phyloP scores from a whole-genome alignment of 2,888 invertebrate species.

The Rhagophthalmus giganteus region DNA sequence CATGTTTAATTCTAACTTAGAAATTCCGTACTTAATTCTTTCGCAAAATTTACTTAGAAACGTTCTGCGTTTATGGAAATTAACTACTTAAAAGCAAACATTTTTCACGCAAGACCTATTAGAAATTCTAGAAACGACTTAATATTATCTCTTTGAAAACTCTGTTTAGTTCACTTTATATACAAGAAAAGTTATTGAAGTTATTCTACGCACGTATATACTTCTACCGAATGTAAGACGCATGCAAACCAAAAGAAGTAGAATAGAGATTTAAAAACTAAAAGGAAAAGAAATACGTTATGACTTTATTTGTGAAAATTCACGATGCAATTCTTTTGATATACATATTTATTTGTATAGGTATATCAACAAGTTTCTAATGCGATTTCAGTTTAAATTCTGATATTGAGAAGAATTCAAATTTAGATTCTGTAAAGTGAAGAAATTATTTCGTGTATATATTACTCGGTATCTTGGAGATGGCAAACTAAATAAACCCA shows the following conservation, averaged over 20 bases:
- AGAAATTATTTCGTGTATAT: too few relatives aligned
- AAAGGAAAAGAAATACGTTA: not conserved
- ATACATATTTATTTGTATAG: too few relatives aligned
- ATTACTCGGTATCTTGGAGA: too few relatives aligned
- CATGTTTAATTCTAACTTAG: too few relatives aligned
- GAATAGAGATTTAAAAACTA: constrained; percentile 20
- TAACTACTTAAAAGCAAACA: constrained; percentile 1
- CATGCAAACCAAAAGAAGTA: constrained; percentile 23
- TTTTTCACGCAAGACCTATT: constrained; percentile 19
- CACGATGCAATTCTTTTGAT: too few relatives aligned
- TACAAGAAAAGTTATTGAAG: constrained; percentile 21
- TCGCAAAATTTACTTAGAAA: not conserved
- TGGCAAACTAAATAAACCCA: too few relatives aligned
- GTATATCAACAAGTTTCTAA: too few relatives aligned
- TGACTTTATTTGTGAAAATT: too few relatives aligned
- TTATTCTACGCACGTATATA: constrained; percentile 29
- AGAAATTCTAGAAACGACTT: constrained; percentile 19
- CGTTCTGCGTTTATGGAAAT: constrained; percentile 12
- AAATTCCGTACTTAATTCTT: too few relatives aligned
- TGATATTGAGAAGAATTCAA: too few relatives aligned
- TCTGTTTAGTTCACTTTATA: constrained; percentile 27
- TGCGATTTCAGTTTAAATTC: too few relatives aligned
- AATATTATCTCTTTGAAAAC: constrained; percentile 27
- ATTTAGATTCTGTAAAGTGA: too few relatives aligned
- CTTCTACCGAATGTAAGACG: constrained; percentile 22